phyloP scores from a whole-genome alignment of 2,113 vertebrate genomes.

The Macrotus californicus region DNA sequence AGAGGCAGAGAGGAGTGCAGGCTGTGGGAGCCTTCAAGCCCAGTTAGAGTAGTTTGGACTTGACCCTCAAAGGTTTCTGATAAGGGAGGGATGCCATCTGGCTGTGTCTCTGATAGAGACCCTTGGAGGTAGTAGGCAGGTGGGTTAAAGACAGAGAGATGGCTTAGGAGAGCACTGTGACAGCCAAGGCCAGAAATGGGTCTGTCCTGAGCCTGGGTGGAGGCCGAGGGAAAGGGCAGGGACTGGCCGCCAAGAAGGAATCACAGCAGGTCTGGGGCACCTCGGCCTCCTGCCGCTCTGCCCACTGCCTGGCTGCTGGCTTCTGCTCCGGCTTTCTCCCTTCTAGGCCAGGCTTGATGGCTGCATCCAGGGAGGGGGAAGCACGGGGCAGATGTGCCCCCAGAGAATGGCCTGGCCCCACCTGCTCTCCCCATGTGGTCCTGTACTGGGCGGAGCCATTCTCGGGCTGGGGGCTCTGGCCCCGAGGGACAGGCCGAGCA shows the following conservation, averaged over 20 bases:
- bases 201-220: too few relatives aligned
- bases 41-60: neutral
- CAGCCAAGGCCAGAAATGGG: neutral
- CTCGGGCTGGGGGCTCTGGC: neutral
- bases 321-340: neutral
- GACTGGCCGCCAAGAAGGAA: neutral
- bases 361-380: neutral
- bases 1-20: neutral
- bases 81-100: neutral
- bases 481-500: neutral
- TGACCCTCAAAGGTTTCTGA: neutral
- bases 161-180: neutral
- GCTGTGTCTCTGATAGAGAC: neutral
- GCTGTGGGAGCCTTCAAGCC: fast-evolving
- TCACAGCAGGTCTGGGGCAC: neutral
- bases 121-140: neutral
- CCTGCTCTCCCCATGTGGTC: neutral
- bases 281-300: neutral
- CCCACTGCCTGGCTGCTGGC: neutral
- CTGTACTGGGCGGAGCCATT: neutral
- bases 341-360: neutral
- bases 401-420: neutral
- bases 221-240: neutral
- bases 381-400: neutral
- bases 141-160: neutral